A percentile compares a stretch with the other conserved stretches of the same genome.
These are phyloP conservation scores for Propsilocerus akamusi DNA, from an alignment of 1,140 invertebrate species.

Conservation along the genomic window DNA sequence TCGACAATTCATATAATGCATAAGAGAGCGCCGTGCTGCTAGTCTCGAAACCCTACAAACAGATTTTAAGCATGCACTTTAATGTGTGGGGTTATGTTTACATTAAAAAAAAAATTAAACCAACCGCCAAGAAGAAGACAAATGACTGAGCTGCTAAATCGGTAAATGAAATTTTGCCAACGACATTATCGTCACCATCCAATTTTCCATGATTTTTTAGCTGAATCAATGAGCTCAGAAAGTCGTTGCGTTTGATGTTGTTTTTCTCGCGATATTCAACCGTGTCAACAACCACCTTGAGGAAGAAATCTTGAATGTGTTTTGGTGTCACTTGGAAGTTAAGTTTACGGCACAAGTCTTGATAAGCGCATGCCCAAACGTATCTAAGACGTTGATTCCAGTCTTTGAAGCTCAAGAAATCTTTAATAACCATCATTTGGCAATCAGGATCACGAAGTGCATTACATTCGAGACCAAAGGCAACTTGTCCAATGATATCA, in stretches of 20 bases:
- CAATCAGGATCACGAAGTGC: conserved; percentile 1
- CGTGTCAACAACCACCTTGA: conserved; percentile 25
- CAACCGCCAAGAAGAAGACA: not conserved
- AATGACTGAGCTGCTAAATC: not conserved
- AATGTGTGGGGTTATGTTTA: too few relatives aligned
- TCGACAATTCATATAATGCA: conserved; percentile 26
- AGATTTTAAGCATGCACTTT: too few relatives aligned
- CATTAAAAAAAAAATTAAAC: too few relatives aligned
- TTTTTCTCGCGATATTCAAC: conserved; percentile 25
- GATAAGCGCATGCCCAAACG: not conserved
- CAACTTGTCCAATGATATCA: not conserved
- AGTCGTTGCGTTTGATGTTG: conserved; percentile 25
- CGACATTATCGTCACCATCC: conserved; percentile 27
- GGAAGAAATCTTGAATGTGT: conserved; percentile 24
- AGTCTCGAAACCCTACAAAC: conserved; percentile 26
- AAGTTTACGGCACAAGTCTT: not conserved
- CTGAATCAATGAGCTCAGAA: conserved; percentile 26
- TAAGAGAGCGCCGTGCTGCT: conserved; percentile 26
- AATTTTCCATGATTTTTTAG: conserved; percentile 20
- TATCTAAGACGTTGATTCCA: not conserved
- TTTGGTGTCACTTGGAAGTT: conserved; percentile 4
- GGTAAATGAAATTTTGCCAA: not conserved
- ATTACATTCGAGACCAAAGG: not conserved
- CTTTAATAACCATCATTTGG: not conserved
- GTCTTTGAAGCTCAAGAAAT: not conserved